Conservation (phyloP, 1,140 invertebrate species). For the Cotesia chilonis region DNA sequence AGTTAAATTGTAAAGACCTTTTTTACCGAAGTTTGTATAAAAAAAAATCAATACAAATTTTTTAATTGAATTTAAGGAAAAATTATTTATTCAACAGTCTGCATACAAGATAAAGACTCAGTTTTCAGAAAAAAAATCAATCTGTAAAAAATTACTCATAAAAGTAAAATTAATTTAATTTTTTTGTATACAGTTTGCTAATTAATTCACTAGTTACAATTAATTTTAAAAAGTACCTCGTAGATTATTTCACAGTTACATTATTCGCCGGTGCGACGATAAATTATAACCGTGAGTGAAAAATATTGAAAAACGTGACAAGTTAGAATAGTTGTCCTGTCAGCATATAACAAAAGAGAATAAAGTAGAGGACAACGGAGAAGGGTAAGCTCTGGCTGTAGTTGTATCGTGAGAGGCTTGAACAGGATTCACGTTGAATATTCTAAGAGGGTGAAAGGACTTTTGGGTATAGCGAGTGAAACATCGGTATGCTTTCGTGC, state of each 20-base stretch:
- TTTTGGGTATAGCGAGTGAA: slow-evolving; percentile 5
- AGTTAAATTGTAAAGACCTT: no score
- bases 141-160: no score
- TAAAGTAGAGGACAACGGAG: background rate
- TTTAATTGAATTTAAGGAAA: no score
- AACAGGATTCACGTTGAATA: slow-evolving; percentile 13
- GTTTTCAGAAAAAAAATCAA: no score
- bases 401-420: slow-evolving; percentile 5
- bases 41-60: no score
- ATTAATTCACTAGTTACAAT: no score
- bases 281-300: background rate
- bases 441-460: slow-evolving; percentile 24
- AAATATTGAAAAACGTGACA: background rate
- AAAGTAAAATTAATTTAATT: no score
- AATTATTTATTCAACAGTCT: no score
- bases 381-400: background rate
- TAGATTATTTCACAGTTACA: background rate
- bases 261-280: background rate
- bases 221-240: no score
- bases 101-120: no score
- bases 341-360: background rate
- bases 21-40: no score
- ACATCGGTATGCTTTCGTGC: slow-evolving; percentile 12
- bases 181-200: no score
- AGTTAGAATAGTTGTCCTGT: slow-evolving; percentile 12